Percentiles rank a stretch among this genome's conserved stretches.
phyloP scores from a whole-genome alignment of 2,113 vertebrate species.

The Piprites chloris region DNA sequence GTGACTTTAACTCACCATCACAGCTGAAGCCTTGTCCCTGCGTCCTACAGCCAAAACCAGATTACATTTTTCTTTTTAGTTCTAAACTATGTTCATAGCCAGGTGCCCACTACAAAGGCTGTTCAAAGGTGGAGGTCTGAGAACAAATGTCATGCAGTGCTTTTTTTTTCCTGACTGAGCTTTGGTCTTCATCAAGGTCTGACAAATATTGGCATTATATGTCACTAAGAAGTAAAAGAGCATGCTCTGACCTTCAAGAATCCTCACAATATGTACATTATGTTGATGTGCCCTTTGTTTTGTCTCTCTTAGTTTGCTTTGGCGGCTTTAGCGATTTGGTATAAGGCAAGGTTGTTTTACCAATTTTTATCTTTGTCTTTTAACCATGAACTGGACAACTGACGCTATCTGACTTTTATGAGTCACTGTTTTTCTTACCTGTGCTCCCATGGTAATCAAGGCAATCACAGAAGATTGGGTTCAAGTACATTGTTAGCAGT shows the following conservation, averaged over 20 bases:
- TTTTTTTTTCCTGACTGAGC: constrained; percentile 52
- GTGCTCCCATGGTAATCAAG: neutral
- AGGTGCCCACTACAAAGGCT: constrained; percentile 47
- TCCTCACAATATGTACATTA: constrained; percentile 77
- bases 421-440: neutral
- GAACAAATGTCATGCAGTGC: constrained; percentile 70
- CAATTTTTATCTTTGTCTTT: constrained; percentile 55
- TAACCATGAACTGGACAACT: constrained; percentile 50
- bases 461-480: neutral
- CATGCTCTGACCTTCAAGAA: constrained; percentile 79
- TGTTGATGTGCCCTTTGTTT: constrained; percentile 83
- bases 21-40: neutral
- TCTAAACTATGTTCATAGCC: constrained; percentile 6
- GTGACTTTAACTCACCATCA: neutral
- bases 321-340: constrained; percentile 41
- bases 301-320: constrained; percentile 71
- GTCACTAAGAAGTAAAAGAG: constrained; percentile 79
- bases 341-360: constrained; percentile 50
- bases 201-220: constrained; percentile 81
- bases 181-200: constrained; percentile 73
- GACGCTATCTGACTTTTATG: neutral
- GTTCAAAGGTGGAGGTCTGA: constrained; percentile 46
- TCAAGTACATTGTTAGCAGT: neutral
- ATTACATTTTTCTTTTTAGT: neutral
- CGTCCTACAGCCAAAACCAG: neutral